Percentiles rank a stretch among this genome's conserved stretches.
These are phyloP conservation scores for Meliscaeva auricollis DNA, from an alignment of 2,888 invertebrate species.

Conservation along the genomic window DNA sequence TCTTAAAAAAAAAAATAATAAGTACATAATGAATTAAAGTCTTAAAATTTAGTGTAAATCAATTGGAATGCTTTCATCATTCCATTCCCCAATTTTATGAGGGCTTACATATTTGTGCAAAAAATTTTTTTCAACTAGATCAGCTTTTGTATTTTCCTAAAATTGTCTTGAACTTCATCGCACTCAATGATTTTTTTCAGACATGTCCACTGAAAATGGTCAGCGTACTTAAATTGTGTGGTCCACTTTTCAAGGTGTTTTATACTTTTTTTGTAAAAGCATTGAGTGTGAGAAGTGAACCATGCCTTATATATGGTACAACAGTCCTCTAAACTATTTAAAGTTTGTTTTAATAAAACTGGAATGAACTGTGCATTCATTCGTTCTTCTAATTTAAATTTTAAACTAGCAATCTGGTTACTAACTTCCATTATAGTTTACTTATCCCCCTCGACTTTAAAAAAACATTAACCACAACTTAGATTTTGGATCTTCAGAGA, in stretches of 20 bases:
- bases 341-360: constrained; percentile 1
- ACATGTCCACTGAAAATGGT: not conserved
- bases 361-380: constrained; percentile 4
- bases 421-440: constrained; percentile 21
- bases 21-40: too few species aligned
- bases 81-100: constrained; percentile 15
- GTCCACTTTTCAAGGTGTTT: constrained; percentile 22
- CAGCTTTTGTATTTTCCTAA: constrained; percentile 28
- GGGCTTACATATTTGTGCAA: constrained; percentile 27
- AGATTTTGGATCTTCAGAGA: constrained; percentile 22
- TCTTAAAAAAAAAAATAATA: too few species aligned
- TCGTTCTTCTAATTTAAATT: constrained; percentile 38
- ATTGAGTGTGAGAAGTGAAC: constrained; percentile 24
- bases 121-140: constrained; percentile 1
- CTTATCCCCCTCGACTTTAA: constrained; percentile 30
- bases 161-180: constrained; percentile 23
- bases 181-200: constrained; percentile 10
- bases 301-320: not conserved
- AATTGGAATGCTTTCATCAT: constrained; percentile 3
- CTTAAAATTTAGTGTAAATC: not conserved
- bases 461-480: constrained; percentile 36
- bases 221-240: constrained; percentile 24
- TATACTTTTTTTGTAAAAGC: constrained; percentile 20
- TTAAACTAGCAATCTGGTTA: constrained; percentile 31
- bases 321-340: constrained; percentile 7